These are phyloP conservation scores for Rhodophaea formosa DNA, from an alignment of 2,888 invertebrate species.

Conservation along the genomic window DNA sequence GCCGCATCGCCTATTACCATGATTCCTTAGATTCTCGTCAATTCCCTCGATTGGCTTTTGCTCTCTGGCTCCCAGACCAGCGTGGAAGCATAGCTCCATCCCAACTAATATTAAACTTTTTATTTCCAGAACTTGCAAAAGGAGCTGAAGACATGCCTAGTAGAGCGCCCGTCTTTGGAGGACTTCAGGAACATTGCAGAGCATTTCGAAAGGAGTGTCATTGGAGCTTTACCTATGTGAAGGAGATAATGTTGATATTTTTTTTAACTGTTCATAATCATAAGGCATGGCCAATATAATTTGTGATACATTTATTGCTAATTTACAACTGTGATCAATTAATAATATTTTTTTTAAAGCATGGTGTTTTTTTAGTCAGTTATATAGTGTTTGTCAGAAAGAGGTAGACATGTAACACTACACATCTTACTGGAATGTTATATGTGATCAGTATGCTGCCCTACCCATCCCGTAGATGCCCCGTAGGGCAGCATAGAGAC, in stretches of 20 bases:
- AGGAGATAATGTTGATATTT: not conserved
- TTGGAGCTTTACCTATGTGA: slow-evolving; percentile 48
- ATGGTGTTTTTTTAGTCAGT: too few species aligned
- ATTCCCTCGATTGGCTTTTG: too few species aligned
- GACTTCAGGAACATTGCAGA: slow-evolving; percentile 40
- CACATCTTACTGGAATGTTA: too few species aligned
- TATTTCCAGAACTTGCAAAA: slow-evolving; percentile 56
- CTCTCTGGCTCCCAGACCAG: too few species aligned
- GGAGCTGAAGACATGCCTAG: slow-evolving; percentile 36
- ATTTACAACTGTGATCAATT: slow-evolving; percentile 17
- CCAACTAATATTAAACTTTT: slow-evolving; percentile 17
- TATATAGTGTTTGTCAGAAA: too few species aligned
- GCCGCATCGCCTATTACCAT: too few species aligned
- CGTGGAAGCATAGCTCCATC: too few species aligned
- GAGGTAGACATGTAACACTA: too few species aligned
- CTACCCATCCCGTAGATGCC: slow-evolving; percentile 1
- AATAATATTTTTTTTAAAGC: not conserved
- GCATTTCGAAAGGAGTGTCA: slow-evolving; percentile 51
- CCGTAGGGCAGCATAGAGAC: not conserved
- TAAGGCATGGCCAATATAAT: not conserved
- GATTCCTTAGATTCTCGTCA: too few species aligned
- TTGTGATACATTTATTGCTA: not conserved
- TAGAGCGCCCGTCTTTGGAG: slow-evolving; percentile 29
- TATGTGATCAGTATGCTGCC: too few species aligned
- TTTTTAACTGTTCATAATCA: not conserved